Base-by-base conservation (phyloP, 2,113 vertebrate species). In the Aspidoscelis tigris region DNA sequence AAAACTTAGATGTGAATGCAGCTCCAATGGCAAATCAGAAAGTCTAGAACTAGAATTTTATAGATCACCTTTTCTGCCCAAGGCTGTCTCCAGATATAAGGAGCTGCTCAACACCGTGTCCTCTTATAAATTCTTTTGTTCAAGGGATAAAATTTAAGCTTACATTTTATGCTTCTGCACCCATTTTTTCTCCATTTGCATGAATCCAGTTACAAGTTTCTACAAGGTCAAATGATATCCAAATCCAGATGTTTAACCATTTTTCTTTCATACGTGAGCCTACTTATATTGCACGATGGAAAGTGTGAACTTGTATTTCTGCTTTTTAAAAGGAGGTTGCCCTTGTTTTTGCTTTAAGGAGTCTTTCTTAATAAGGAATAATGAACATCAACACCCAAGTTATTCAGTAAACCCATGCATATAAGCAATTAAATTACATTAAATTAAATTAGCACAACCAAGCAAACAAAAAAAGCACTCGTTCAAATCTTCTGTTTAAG, bases 401-500 rank as follows among this genome's bases (percentile, higher is more conserved):
- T 96, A 95, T 94, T 96, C 95, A 94, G 93, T 92, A 95, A 95
- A 92, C 92, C 90, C 58, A 75, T 92, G 93, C 89, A 88, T 91
- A 93, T 89, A 91, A 92, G 88, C 92, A 94, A 94, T 94, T 95
- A 55, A 94, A 94, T 91, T 80, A 92, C 92, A 94, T 93, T 93
- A 94, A 95, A 95, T 94, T 94, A 82, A 96, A 96, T 96, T 92
- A 96, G 92, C 92, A 95, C 78, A 94, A 89, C 85, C 90, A 89
- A 92, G 90, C 93, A 95, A 96, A 95, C 93, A 95, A 95, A 96
- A 96, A 92, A 88, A 89, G 68, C 58, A 81, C 87, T 93, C 89
- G 91, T 93, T 95, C 93, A 91, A 88, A 86, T 68, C 89, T 85
- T 92, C 86, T 92, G 1, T 93, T 93, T 88, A 90, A 86, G 74